phyloP scores from a whole-genome alignment of 2,113 vertebrate genomes.

The Hucho hucho region DNA sequence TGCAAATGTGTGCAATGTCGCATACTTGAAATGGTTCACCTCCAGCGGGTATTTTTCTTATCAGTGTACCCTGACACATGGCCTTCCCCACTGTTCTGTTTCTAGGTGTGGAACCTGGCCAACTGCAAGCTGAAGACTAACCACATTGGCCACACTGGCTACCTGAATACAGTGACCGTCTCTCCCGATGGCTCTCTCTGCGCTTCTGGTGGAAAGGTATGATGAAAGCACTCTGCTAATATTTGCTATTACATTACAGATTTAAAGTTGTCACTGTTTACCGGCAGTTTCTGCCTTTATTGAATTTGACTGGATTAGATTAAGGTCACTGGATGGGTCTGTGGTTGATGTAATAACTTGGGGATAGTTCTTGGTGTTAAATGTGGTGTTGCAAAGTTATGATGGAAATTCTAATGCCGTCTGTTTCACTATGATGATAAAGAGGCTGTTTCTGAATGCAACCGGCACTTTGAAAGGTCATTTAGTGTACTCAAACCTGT shows the following conservation, averaged over 20 bases:
- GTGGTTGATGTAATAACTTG: too few relatives aligned
- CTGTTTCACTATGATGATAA: slow-evolving; percentile 76
- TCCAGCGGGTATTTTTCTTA: background rate
- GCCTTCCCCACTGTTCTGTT: background rate
- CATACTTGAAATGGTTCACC: too few relatives aligned
- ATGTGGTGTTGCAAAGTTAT: slow-evolving; percentile 52
- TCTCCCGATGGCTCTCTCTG: slow-evolving; percentile 96
- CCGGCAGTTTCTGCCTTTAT: too few relatives aligned
- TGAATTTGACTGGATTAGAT: too few relatives aligned
- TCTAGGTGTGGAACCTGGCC: slow-evolving; percentile 93
- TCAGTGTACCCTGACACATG: background rate
- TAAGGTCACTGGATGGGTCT: too few relatives aligned
- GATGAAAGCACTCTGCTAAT: background rate
- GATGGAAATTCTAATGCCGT: slow-evolving; percentile 70
- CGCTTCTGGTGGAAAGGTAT: slow-evolving; percentile 93
- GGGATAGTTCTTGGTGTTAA: background rate
- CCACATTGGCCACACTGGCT: slow-evolving; percentile 93
- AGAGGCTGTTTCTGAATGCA: slow-evolving; percentile 93
- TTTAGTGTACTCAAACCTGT: background rate
- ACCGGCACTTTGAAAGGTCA: background rate
- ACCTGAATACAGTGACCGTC: slow-evolving; percentile 92
- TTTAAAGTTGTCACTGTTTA: background rate
- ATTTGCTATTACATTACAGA: background rate
- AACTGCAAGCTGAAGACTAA: slow-evolving; percentile 99
- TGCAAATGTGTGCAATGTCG: background rate